These are phyloP conservation scores for Myioborus melanocephalus DNA, from an alignment of 2,797 vertebrate genomes.

Conservation along the genomic window DNA sequence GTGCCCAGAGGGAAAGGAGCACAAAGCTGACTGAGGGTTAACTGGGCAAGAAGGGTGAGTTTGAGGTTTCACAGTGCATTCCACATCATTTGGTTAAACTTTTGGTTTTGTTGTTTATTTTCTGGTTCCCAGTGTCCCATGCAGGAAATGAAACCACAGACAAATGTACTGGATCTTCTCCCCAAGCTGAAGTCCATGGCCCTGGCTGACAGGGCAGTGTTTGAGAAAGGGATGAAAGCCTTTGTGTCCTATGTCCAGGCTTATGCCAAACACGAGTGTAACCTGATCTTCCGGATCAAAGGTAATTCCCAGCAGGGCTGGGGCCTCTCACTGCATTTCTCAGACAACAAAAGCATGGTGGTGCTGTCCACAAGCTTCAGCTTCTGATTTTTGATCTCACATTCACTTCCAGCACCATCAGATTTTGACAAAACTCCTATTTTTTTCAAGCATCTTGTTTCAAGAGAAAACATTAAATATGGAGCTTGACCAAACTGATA, in stretches of 20 bases:
- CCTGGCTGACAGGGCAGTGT: slow-evolving; percentile 87
- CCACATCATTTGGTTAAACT: neutral
- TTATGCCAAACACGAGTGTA: slow-evolving; percentile 94
- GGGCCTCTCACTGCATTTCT: neutral
- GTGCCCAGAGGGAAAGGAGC: neutral
- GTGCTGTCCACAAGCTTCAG: neutral
- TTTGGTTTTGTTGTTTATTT: neutral
- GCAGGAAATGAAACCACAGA: slow-evolving; percentile 78
- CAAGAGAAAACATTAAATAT: neutral
- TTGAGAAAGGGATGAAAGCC: slow-evolving; percentile 89
- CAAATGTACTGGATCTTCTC: slow-evolving; percentile 81
- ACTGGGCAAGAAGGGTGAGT: neutral
- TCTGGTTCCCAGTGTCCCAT: slow-evolving; percentile 85
- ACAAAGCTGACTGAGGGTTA: neutral
- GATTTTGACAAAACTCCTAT: neutral
- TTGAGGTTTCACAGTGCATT: neutral
- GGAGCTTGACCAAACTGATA: neutral
- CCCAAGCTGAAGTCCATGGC: slow-evolving; percentile 86
- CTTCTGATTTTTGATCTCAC: neutral
- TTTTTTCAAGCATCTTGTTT: neutral
- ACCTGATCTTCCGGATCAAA: slow-evolving; percentile 93
- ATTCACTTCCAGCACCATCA: neutral
- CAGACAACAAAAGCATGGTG: neutral
- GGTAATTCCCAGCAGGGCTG: slow-evolving; percentile 72
- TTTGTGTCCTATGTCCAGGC: slow-evolving; percentile 92